Evolutionary conservation across 2,888 invertebrate genomes (phyloP).

Genomic region (Amphipyra berbera): DNA sequence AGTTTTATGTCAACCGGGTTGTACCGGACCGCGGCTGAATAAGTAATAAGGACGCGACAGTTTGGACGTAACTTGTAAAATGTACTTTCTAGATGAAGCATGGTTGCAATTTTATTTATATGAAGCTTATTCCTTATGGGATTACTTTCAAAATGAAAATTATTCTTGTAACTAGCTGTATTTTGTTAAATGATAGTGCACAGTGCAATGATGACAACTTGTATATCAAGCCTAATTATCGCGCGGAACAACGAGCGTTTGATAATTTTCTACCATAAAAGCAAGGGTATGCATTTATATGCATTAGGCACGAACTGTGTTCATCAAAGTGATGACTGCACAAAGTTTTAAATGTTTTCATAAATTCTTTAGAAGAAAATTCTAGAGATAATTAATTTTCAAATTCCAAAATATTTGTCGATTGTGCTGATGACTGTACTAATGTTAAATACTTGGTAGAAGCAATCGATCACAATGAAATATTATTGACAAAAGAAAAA

Average conservation of each 20-base stretch:
- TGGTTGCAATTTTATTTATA: slow-evolving; percentile 28
- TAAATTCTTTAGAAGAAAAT: no score
- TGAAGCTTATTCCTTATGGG: slow-evolving; percentile 5
- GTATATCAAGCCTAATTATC: slow-evolving; percentile 16
- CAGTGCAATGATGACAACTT: slow-evolving; percentile 14
- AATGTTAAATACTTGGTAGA: no score
- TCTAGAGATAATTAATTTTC: no score
- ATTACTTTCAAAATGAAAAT: slow-evolving; percentile 6
- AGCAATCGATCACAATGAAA: no score
- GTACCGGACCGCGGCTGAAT: slow-evolving; percentile 33
- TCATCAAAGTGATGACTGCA: no score
- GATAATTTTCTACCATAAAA: slow-evolving; percentile 31
- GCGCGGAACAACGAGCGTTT: slow-evolving; percentile 30
- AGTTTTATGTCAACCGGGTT: slow-evolving; percentile 37
- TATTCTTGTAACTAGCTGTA: background rate
- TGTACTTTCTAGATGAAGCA: slow-evolving; percentile 25
- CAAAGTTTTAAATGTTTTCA: no score
- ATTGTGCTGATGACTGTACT: no score
- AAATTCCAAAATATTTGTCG: no score
- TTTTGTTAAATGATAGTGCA: slow-evolving; percentile 14
- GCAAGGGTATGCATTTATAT: slow-evolving; percentile 1
- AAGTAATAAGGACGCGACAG: slow-evolving; percentile 40
- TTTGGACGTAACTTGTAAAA: slow-evolving; percentile 47
- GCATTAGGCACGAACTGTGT: no score
- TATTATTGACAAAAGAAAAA: background rate